phyloP scores from a whole-genome alignment of 2,113 vertebrate species.

The Gallinago undulata region DNA sequence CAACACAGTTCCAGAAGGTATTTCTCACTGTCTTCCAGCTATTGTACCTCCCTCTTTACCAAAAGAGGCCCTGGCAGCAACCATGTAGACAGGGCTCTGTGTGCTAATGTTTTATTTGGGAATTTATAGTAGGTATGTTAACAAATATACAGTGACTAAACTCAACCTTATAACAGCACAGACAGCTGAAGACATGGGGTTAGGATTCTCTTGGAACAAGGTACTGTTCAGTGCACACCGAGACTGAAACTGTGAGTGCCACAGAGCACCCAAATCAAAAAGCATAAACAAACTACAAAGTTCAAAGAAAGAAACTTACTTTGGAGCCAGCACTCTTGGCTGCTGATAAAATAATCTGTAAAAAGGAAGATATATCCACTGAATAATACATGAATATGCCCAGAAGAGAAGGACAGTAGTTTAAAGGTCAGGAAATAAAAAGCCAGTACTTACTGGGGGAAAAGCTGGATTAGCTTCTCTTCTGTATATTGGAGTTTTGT shows the following conservation, averaged over 20 bases:
- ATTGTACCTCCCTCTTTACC: neutral
- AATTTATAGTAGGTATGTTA: neutral
- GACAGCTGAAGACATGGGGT: neutral
- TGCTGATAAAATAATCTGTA: constrained; percentile 71
- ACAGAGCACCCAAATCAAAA: neutral
- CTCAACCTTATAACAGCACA: neutral
- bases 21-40: neutral
- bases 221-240: neutral
- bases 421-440: neutral
- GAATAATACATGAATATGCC: neutral
- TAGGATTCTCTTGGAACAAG: neutral
- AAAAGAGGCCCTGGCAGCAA: neutral
- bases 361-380: constrained; percentile 10
- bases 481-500: constrained; percentile 48
- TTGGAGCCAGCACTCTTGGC: constrained; percentile 61
- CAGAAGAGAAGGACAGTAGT: neutral
- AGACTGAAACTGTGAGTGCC: neutral
- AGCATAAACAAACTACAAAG: neutral
- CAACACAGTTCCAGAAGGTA: neutral
- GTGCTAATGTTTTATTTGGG: neutral
- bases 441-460: constrained; percentile 47
- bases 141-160: neutral
- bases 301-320: constrained; percentile 49
- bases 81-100: neutral
- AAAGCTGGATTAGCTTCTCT: constrained; percentile 32